These are phyloP conservation scores for Saimiri boliviensis DNA, from an alignment of 2,113 vertebrate species.

Conservation along the genomic window DNA sequence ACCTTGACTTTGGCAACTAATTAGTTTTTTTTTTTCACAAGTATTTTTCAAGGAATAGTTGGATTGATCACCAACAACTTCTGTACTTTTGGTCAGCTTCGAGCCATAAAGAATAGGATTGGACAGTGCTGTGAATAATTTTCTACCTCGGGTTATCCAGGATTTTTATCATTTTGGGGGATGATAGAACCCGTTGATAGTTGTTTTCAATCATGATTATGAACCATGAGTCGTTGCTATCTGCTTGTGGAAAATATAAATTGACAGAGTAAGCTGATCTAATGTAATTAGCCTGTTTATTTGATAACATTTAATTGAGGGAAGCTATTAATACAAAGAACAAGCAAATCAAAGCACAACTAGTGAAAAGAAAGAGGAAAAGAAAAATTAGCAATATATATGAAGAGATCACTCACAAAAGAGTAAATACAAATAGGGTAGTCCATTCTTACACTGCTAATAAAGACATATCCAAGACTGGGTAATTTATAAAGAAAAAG, in stretches of 20 bases:
- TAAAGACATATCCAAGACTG: too few species aligned
- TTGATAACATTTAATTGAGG: not conserved
- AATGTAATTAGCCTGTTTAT: not conserved
- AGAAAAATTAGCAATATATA: not conserved
- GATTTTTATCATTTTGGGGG: not conserved
- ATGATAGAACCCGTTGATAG: not conserved
- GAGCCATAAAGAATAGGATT: not conserved
- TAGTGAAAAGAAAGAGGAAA: not conserved
- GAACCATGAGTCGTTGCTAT: not conserved
- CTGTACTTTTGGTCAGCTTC: not conserved
- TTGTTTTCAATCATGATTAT: not conserved
- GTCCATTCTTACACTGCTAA: too few species aligned
- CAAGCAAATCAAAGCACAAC: not conserved
- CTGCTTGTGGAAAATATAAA: slow-evolving; percentile 21
- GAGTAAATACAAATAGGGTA: not conserved
- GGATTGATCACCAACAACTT: not conserved
- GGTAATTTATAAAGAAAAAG: too few species aligned
- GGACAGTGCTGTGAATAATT: not conserved
- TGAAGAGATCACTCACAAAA: not conserved
- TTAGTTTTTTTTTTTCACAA: not conserved
- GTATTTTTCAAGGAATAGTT: not conserved
- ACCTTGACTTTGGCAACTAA: not conserved
- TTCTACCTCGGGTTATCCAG: not conserved
- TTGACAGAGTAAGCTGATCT: not conserved
- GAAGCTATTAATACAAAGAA: not conserved